Evolutionary conservation across 2,113 vertebrate genomes (phyloP).

Genomic region (Cynoglossus semilaevis): DNA sequence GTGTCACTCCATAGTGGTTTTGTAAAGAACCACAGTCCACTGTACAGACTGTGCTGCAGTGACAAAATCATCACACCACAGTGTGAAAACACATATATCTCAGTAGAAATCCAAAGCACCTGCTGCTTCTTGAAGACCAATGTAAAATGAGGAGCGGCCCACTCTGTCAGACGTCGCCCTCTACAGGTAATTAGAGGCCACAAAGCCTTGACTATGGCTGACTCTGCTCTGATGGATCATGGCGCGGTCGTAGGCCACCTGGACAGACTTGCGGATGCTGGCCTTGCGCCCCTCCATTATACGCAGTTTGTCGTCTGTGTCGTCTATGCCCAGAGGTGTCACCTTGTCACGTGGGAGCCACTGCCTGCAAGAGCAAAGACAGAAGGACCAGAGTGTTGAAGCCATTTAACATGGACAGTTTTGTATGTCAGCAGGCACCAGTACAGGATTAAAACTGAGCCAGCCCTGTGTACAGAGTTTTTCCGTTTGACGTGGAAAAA

Average conservation of each 20-base stretch:
- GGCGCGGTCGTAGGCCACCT: slow-evolving; percentile 95
- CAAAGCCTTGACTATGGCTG: slow-evolving; percentile 84
- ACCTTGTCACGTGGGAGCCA: slow-evolving; percentile 95
- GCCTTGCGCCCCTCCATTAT: slow-evolving; percentile 95
- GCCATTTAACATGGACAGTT: too few species aligned
- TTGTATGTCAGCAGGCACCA: too few species aligned
- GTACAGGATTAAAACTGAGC: too few species aligned
- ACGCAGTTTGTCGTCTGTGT: slow-evolving; percentile 95
- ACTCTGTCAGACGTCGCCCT: slow-evolving; percentile 9
- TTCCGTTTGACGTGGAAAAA: too few species aligned
- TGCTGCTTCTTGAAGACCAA: slow-evolving; percentile 31
- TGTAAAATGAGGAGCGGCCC: slow-evolving; percentile 33
- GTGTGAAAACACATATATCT: slow-evolving; percentile 18
- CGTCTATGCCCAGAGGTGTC: slow-evolving; percentile 86
- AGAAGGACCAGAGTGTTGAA: slow-evolving; percentile 11
- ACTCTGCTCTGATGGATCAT: slow-evolving; percentile 94
- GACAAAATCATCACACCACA: slow-evolving; percentile 17
- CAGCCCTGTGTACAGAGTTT: too few species aligned
- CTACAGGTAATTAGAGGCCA: slow-evolving; percentile 86
- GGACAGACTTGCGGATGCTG: slow-evolving; percentile 96
- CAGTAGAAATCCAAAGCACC: slow-evolving; percentile 1
- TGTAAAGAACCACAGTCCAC: slow-evolving; percentile 26
- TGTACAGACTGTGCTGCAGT: slow-evolving; percentile 2
- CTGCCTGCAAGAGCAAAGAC: slow-evolving; percentile 78
- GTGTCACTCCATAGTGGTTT: slow-evolving; percentile 54